Percentiles rank a stretch among this genome's conserved stretches.
Conservation (phyloP, 2,113 vertebrate species). For the Paralichthys olivaceus region DNA sequence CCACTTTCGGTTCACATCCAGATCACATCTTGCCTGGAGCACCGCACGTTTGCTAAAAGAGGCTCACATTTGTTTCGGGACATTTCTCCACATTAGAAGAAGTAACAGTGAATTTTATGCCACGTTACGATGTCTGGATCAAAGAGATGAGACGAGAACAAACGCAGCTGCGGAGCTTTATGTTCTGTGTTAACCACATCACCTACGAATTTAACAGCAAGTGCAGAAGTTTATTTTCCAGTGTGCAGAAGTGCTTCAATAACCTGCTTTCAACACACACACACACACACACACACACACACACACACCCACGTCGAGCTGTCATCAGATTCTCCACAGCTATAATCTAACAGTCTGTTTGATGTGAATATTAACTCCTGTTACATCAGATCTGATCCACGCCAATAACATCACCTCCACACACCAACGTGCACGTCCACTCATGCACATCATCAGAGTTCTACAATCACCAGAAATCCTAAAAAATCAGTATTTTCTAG, state of each 20-base stretch:
- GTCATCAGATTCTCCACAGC: conserved; percentile 30
- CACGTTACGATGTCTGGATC: not conserved
- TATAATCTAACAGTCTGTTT: conserved; percentile 54
- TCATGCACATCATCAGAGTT: not conserved
- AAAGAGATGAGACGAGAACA: conserved; percentile 32
- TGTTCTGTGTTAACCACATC: not conserved
- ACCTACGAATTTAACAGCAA: conserved; percentile 1
- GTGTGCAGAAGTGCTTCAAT: conserved; percentile 1
- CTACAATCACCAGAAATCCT: too few species aligned
- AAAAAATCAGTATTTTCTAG: too few species aligned
- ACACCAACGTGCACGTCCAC: not conserved
- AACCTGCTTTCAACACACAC: not conserved
- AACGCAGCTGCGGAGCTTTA: not conserved
- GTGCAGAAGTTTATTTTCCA: not conserved
- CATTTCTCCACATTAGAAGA: too few species aligned
- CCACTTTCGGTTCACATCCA: too few species aligned
- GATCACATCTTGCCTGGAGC: too few species aligned
- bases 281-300: conserved; percentile 8
- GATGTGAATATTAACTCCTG: conserved; percentile 49
- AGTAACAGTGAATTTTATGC: not conserved
- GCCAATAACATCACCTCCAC: conserved; percentile 21
- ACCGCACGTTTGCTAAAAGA: too few species aligned
- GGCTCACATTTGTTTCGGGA: too few species aligned
- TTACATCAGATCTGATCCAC: conserved; percentile 50
- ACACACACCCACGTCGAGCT: not conserved